These are phyloP conservation scores for Botia kubotai DNA, from an alignment of 2,797 vertebrate species.

Conservation along the genomic window DNA sequence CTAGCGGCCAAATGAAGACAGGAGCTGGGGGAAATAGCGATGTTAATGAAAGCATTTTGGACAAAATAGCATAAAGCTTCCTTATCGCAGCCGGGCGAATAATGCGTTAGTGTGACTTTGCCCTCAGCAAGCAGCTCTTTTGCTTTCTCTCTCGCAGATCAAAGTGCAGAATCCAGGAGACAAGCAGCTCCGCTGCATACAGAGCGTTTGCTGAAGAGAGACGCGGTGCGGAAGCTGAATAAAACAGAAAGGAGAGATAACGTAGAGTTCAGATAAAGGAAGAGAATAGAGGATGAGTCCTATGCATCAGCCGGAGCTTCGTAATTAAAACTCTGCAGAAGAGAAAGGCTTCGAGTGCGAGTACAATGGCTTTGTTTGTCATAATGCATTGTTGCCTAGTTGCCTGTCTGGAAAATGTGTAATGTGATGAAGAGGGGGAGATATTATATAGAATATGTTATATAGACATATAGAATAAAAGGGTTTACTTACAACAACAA, in stretches of 20 bases:
- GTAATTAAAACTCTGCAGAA: constrained; percentile 10
- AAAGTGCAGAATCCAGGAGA: constrained; percentile 57
- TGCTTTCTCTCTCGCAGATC: constrained; percentile 53
- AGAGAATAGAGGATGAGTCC: constrained; percentile 46
- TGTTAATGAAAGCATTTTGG: constrained; percentile 48
- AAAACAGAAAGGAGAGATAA: constrained; percentile 43
- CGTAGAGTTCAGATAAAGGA: constrained; percentile 37
- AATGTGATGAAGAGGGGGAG: not conserved
- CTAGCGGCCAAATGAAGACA: constrained; percentile 40
- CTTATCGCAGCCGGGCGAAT: constrained; percentile 42
- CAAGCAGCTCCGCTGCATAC: constrained; percentile 44
- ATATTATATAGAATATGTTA: not conserved
- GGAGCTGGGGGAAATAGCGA: constrained; percentile 42
- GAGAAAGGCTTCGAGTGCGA: not conserved
- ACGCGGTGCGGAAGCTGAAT: constrained; percentile 21
- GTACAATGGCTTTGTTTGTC: not conserved
- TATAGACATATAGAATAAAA: constrained; percentile 1
- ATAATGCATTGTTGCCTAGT: constrained; percentile 4
- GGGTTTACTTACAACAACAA: not conserved
- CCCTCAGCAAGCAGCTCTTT: constrained; percentile 48
- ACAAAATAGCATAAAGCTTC: constrained; percentile 39
- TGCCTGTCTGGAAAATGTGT: constrained; percentile 7
- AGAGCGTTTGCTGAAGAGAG: constrained; percentile 28
- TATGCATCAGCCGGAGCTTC: constrained; percentile 4
- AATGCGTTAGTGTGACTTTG: constrained; percentile 48